Evolutionary conservation across 1,140 invertebrate species (phyloP), one percentile per base, ranked within the genome.

Genomic region (Pygmarrhopalites habei): DNA sequence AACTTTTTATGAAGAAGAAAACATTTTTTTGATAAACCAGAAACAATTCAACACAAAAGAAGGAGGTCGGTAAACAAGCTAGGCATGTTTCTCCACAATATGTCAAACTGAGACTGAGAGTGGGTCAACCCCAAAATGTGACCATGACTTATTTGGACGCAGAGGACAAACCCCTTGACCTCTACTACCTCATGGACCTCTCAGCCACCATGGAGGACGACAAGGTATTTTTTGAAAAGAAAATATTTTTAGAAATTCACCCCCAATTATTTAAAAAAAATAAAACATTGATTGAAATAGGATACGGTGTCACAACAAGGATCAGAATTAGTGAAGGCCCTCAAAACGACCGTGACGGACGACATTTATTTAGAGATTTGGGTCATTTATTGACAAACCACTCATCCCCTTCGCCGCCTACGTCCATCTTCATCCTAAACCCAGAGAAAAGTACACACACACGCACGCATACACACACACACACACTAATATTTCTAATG

Each of bases 361-460:
- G 86, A 92, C 72, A 91, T 90, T 77, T 84, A 85, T 62, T 74
- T 87, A n/a, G 4, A 87, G 86, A 3, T 88, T 87, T 72, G 87
- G 87, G 2, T 85, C 83, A 17, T 89, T 86, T 76, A 84, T 88
- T 2, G 86, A 88, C 68, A 88, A 88, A 73, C n/a, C 69, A 53
- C 21, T 68, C 7, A 41, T 62, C 44, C 64, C 64, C 12, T 66
- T 47, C 56, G 70, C 47, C 2, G 29, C 35, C 41, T 62, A 28
- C 4, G 15, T n/a, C 15, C 46, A 68, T 21, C 29, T 32, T n/a
- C n/a, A n/a, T n/a, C n/a, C n/a, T n/a, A n/a, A n/a, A n/a, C n/a
- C n/a, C n/a, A n/a, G n/a, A n/a, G n/a, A n/a, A n/a, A n/a, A n/a
- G n/a, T n/a, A n/a, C n/a, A n/a, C n/a, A n/a, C n/a, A n/a, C n/a